Percentiles rank a stretch among this genome's conserved stretches.
phyloP scores from a whole-genome alignment of 2,797 vertebrate species.

The Labeo calbasu region DNA sequence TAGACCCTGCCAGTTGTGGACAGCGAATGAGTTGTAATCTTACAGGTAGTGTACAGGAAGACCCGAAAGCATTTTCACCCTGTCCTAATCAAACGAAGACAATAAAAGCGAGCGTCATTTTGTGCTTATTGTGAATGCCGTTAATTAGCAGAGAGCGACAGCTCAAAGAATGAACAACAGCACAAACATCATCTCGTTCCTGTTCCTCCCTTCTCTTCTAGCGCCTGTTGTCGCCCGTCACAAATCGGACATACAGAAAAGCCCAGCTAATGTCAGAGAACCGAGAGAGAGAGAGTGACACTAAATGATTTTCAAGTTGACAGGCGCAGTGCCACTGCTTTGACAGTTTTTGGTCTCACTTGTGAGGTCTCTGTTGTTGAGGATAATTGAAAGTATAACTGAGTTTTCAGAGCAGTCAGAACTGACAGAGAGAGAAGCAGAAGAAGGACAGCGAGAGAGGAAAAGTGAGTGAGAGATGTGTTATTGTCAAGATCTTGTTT shows the following conservation, averaged over 20 bases:
- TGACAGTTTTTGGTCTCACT: conserved; percentile 74
- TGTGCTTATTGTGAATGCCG: conserved; percentile 17
- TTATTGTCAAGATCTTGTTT: conserved; percentile 59
- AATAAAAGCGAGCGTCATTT: conserved; percentile 51
- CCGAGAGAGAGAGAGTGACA: conserved; percentile 70
- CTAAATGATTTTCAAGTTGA: conserved; percentile 78
- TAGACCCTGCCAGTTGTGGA: conserved; percentile 1
- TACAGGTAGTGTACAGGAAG: conserved; percentile 29
- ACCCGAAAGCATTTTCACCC: conserved; percentile 39
- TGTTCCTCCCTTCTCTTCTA: conserved; percentile 46
- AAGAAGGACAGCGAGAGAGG: conserved; percentile 56
- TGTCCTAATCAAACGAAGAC: conserved; percentile 47
- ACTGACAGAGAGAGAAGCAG: conserved; percentile 57
- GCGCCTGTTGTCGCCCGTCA: conserved; percentile 40
- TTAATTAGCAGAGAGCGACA: conserved; percentile 68
- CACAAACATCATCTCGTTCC: conserved; percentile 57
- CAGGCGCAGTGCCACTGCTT: conserved; percentile 73
- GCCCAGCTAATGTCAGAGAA: conserved; percentile 64
- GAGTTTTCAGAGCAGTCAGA: conserved; percentile 66
- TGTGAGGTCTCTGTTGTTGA: conserved; percentile 70
- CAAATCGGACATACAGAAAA: conserved; percentile 50
- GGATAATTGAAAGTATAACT: conserved; percentile 80
- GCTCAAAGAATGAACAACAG: conserved; percentile 60
- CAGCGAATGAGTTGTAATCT: conserved; percentile 28
- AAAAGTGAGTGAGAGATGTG: conserved; percentile 45